phyloP scores from a whole-genome alignment of 1,140 invertebrate species.

The Conus betulinus region DNA sequence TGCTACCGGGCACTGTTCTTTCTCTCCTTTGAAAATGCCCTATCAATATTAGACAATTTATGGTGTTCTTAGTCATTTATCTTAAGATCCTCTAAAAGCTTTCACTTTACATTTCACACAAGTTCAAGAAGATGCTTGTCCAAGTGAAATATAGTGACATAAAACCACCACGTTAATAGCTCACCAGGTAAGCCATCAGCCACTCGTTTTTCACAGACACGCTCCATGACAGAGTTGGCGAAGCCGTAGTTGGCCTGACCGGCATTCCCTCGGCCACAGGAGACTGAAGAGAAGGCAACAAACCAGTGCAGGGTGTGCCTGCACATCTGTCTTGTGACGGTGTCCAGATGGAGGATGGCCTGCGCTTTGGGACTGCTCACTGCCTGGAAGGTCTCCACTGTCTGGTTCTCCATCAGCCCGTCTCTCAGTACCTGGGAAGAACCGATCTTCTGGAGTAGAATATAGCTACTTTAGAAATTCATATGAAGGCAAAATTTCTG shows the following conservation, averaged over 20 bases:
- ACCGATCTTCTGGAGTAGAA: no score
- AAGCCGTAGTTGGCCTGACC: slow-evolving; percentile 97
- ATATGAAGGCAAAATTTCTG: no score
- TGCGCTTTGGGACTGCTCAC: slow-evolving; percentile 81
- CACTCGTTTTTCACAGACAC: slow-evolving; percentile 91
- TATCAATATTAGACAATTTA: no score
- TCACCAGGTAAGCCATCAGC: slow-evolving; percentile 83
- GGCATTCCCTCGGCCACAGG: slow-evolving; percentile 94
- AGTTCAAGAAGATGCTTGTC: no score
- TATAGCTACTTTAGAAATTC: no score
- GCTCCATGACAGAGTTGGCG: slow-evolving; percentile 97
- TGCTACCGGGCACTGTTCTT: no score
- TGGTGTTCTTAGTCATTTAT: no score
- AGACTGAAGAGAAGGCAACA: slow-evolving; percentile 93
- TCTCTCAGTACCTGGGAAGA: slow-evolving; percentile 83
- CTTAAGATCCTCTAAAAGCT: no score
- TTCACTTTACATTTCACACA: no score
- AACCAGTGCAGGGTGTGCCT: slow-evolving; percentile 86
- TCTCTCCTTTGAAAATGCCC: no score
- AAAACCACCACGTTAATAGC: background rate
- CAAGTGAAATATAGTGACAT: no score
- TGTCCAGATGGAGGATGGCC: slow-evolving; percentile 86
- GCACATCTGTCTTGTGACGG: slow-evolving; percentile 83
- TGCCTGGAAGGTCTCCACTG: slow-evolving; percentile 85
- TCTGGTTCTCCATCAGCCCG: slow-evolving; percentile 91